Base-by-base conservation (phyloP, 2,797 vertebrate genomes). In the Bradypodion pumilum region DNA sequence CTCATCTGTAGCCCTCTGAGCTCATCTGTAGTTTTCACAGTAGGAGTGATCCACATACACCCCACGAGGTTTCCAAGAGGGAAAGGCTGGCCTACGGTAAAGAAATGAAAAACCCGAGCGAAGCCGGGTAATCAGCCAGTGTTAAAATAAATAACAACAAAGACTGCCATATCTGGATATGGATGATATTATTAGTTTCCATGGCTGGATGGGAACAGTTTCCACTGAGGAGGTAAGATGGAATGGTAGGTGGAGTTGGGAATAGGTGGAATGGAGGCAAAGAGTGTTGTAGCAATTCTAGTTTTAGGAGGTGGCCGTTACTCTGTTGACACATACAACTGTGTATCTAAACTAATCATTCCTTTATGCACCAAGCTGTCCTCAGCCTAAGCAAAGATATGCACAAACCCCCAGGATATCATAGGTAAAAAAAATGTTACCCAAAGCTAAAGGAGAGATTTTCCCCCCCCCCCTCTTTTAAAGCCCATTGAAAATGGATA, bases 401-500 rank as follows among this genome's bases (percentile, higher is more conserved):
- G 60, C 27, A 81, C 80, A 75, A n/a, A 6, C 12, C 66, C 84
- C 86, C 85, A 87, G 4, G 85, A 60, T 74, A 82, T 21, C 21
- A 9, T 62, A 66, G 81, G 83, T 68, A 16, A 74, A 86, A 90
- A 84, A 16, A 74, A 86, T 82, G 85, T 85, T 84, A 78, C 86
- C 86, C 86, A 60, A 74, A 16, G 90, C 78, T 91, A 86, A 78
- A 49, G 0, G 81, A 88, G 88, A 93, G 90, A 85, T 86, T 19
- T 5, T 9, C 2, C 1, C 0, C 46, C 49, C 32, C 52, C 21
- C 52, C 56, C 52, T 23, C 19, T 68, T 66, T 19, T 35, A 89
- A 89, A 87, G 91, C 81, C 85, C 86, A 92, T 84, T 87, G 94
- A 94, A 95, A 95, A 96, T 94, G 92, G 94, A 94, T 96, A 95